These are phyloP conservation scores for Pseudomyrmex cubaensis DNA, from an alignment of 1,140 invertebrate genomes.

Conservation along the genomic window DNA sequence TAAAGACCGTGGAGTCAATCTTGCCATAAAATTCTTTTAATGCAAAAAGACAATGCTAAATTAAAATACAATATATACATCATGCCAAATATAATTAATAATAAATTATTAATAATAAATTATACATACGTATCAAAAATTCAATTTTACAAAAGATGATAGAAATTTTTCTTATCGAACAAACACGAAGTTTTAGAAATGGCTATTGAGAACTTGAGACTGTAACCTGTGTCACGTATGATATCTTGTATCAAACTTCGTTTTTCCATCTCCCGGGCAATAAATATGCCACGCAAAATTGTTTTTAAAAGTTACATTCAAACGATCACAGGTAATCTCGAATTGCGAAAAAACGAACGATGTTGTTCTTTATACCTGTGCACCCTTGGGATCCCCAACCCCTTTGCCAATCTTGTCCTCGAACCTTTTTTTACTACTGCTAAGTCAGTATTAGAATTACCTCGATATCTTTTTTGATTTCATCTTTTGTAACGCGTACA, in stretches of 20 bases:
- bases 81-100: too few species aligned
- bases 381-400: constrained; percentile 2
- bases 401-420: constrained; percentile 12
- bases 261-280: constrained; percentile 32
- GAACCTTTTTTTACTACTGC: background rate
- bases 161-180: background rate
- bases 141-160: background rate
- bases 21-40: too few species aligned
- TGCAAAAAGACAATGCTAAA: too few species aligned
- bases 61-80: too few species aligned
- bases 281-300: constrained; percentile 43
- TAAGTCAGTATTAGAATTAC: constrained; percentile 59
- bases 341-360: constrained; percentile 4
- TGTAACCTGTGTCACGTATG: constrained; percentile 18
- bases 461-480: background rate
- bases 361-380: constrained; percentile 57
- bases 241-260: constrained; percentile 32
- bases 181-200: background rate
- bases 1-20: background rate
- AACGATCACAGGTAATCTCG: constrained; percentile 43
- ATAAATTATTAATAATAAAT: background rate
- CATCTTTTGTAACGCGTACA: constrained; percentile 13
- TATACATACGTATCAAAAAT: background rate
- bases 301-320: constrained; percentile 38
- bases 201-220: background rate